phyloP scores from a whole-genome alignment of 2,888 invertebrate genomes.

The Cheilosia variabilis region DNA sequence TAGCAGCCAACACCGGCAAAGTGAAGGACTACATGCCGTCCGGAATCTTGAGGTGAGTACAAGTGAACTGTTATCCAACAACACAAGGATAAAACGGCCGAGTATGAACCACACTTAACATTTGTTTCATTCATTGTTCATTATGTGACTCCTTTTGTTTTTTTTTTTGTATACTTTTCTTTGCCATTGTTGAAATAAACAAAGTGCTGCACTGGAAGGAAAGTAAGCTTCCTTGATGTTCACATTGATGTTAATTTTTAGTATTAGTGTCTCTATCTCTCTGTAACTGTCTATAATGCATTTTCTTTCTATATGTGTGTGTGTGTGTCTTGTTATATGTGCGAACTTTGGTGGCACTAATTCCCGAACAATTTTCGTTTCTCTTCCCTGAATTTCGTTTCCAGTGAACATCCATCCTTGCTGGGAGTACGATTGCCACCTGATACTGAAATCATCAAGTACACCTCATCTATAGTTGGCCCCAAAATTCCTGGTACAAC shows the following conservation, averaged over 20 bases:
- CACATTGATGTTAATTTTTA: constrained; percentile 75
- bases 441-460: constrained; percentile 95
- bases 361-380: constrained; percentile 33
- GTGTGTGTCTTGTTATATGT: constrained; percentile 35
- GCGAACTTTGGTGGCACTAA: constrained; percentile 45
- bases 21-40: constrained; percentile 84
- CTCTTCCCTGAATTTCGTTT: constrained; percentile 60
- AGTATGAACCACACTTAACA: constrained; percentile 63
- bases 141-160: constrained; percentile 71
- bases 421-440: constrained; percentile 93
- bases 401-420: constrained; percentile 92
- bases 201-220: constrained; percentile 89
- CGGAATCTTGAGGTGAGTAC: constrained; percentile 84
- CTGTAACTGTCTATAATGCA: constrained; percentile 50
- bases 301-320: constrained; percentile 51
- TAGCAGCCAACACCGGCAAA: constrained; percentile 81
- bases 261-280: constrained; percentile 49
- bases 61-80: constrained; percentile 43
- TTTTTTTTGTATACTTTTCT: constrained; percentile 72
- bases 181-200: constrained; percentile 74
- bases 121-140: constrained; percentile 73
- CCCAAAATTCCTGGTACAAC: constrained; percentile 94
- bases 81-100: constrained; percentile 47
- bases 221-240: constrained; percentile 85
- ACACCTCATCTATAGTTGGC: constrained; percentile 93